A percentile compares a stretch with the other conserved stretches of the same genome.
These are phyloP conservation scores for Melanaphis sacchari DNA, from an alignment of 1,140 invertebrate genomes.

Conservation along the genomic window DNA sequence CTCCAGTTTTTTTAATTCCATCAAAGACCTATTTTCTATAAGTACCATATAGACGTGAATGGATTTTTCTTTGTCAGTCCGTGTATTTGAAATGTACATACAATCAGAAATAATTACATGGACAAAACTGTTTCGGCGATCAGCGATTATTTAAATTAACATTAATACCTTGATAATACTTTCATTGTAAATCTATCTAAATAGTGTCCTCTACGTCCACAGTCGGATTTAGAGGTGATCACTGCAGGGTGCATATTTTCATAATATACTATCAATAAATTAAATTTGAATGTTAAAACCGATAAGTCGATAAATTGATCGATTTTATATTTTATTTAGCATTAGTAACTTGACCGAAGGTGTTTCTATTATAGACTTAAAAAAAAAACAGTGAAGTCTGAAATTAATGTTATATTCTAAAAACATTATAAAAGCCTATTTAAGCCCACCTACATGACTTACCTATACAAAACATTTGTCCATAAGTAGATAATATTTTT, in stretches of 20 bases:
- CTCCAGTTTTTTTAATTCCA: neutral
- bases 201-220: neutral
- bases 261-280: neutral
- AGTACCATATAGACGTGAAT: neutral
- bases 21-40: too few relatives aligned
- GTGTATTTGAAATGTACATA: neutral
- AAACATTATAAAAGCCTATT: too few relatives aligned
- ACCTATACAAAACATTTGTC: too few relatives aligned
- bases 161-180: neutral
- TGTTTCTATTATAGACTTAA: too few relatives aligned
- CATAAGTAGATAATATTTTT: too few relatives aligned
- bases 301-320: too few relatives aligned
- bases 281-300: neutral
- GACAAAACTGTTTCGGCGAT: neutral
- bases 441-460: too few relatives aligned
- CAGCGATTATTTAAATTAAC: neutral
- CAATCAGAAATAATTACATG: neutral
- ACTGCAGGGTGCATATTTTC: neutral
- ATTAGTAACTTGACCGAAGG: neutral
- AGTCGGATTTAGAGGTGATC: neutral
- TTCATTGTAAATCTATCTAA: neutral
- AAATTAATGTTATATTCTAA: too few relatives aligned
- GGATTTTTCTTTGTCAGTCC: neutral
- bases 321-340: neutral
- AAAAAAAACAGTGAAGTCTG: too few relatives aligned